Conservation (phyloP, 2,113 vertebrate genomes). For the Dromaius novaehollandiae region DNA sequence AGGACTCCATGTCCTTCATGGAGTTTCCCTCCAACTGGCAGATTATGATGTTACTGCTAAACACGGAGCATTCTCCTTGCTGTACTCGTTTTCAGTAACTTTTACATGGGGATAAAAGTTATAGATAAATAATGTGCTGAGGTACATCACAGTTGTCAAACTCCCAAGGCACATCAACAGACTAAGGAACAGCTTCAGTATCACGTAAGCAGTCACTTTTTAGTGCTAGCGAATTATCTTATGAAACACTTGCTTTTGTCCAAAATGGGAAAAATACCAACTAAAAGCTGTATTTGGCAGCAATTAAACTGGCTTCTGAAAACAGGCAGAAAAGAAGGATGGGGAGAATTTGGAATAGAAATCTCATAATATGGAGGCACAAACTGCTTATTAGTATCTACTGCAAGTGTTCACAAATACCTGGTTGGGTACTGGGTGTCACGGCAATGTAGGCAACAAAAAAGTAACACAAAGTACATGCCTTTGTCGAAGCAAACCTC, state of each 20-base stretch:
- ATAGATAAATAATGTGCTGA: background rate
- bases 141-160: background rate
- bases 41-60: background rate
- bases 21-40: background rate
- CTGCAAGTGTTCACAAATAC: background rate
- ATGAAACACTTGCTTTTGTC: background rate
- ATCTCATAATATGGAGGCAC: background rate
- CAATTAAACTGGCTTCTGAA: background rate
- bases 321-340: background rate
- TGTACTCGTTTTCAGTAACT: background rate
- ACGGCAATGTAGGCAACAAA: background rate
- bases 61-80: background rate
- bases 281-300: background rate
- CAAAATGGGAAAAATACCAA: background rate
- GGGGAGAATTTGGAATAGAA: background rate
- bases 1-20: background rate
- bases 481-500: background rate
- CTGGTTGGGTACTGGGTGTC: fast-evolving
- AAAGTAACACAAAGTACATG: background rate
- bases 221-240: background rate
- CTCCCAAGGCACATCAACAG: background rate
- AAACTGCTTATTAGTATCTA: background rate
- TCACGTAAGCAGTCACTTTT: background rate
- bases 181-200: background rate
- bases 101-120: background rate